Percentiles rank a stretch among this genome's conserved stretches.
Evolutionary conservation across 2,888 invertebrate species (phyloP).

Genomic region (Tachystola acroxantha): DNA sequence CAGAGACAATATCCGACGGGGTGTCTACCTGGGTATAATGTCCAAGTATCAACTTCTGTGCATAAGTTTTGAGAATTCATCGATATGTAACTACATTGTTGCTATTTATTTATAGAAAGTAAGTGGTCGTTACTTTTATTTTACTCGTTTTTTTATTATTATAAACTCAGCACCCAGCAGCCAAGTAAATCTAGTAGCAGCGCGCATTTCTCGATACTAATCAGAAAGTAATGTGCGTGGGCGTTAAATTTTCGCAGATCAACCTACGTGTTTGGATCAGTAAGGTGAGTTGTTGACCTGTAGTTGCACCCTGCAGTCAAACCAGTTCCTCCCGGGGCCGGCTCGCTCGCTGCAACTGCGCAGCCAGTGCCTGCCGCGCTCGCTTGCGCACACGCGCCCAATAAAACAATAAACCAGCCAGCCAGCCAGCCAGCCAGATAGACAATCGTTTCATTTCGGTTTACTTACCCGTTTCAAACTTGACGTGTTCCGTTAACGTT

Average conservation of each 20-base stretch:
- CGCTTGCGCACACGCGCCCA: slow-evolving; percentile 22
- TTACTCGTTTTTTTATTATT: neutral
- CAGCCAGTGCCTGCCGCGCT: slow-evolving; percentile 20
- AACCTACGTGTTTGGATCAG: slow-evolving; percentile 60
- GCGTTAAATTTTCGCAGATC: slow-evolving; percentile 57
- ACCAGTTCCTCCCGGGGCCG: slow-evolving; percentile 52
- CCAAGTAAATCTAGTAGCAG: slow-evolving; percentile 16
- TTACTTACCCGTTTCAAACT: slow-evolving; percentile 13
- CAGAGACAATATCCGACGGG: too few relatives aligned
- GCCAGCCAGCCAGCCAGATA: too few relatives aligned
- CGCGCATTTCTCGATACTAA: slow-evolving; percentile 33
- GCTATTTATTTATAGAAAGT: too few relatives aligned
- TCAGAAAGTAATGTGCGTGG: slow-evolving; percentile 48
- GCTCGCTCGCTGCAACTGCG: slow-evolving; percentile 24
- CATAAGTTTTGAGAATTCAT: too few relatives aligned
- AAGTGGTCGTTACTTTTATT: too few relatives aligned
- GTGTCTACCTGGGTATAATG: too few relatives aligned
- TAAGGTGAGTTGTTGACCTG: slow-evolving; percentile 65
- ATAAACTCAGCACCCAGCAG: neutral
- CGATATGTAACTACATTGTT: too few relatives aligned
- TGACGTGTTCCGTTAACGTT: slow-evolving; percentile 14
- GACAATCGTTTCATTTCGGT: slow-evolving; percentile 21
- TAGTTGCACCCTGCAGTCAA: slow-evolving; percentile 55
- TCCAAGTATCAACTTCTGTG: too few relatives aligned
- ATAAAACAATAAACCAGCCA: slow-evolving; percentile 32